Evolutionary conservation across 2,113 vertebrate species (phyloP).

Genomic region (Saccopteryx leptura): DNA sequence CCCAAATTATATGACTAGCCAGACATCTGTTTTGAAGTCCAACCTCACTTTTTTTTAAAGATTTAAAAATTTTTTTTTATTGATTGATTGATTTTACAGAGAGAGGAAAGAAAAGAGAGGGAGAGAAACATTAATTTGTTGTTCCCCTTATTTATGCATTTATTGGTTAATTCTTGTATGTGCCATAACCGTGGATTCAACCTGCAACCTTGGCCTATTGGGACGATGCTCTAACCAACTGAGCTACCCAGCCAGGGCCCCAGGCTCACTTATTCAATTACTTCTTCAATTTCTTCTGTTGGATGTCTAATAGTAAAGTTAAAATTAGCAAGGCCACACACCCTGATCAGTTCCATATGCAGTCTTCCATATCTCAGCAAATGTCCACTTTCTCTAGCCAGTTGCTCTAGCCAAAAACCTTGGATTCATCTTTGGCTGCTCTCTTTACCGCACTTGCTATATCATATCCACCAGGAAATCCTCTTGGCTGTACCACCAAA

Average conservation of each 20-base stretch:
- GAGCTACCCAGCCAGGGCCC: too few relatives aligned
- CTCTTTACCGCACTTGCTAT: background rate
- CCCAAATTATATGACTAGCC: background rate
- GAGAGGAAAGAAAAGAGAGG: too few relatives aligned
- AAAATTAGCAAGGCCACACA: background rate
- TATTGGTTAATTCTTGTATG: too few relatives aligned
- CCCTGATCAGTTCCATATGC: background rate
- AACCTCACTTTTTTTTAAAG: background rate
- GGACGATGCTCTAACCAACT: too few relatives aligned
- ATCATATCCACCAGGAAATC: conserved; percentile 11
- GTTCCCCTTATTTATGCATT: too few relatives aligned
- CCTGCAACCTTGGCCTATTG: too few relatives aligned
- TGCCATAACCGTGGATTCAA: too few relatives aligned
- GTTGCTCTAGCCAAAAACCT: background rate
- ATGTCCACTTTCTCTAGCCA: background rate
- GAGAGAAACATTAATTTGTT: too few relatives aligned
- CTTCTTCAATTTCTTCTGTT: background rate
- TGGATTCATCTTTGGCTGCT: background rate
- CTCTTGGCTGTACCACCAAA: background rate
- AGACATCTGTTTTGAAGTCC: background rate
- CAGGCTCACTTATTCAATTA: background rate
- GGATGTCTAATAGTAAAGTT: background rate
- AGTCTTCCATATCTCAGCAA: background rate
- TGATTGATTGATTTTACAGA: too few relatives aligned
- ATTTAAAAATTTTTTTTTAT: too few relatives aligned